Base-by-base conservation (phyloP, 2,888 invertebrate genomes). In the Yponomeuta malinellus region DNA sequence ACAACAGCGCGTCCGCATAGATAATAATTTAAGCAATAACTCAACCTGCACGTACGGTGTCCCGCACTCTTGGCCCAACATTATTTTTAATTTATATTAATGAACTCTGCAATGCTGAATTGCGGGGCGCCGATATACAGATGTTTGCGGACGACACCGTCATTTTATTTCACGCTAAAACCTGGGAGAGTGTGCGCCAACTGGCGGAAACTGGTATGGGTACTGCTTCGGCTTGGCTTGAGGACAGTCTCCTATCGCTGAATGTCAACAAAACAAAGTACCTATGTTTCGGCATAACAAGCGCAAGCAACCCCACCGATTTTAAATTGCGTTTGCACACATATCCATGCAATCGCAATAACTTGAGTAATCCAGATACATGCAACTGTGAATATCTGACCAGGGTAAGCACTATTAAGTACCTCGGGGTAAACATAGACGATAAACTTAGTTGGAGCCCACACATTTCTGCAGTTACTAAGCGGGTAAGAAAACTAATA, bases 101-200 rank as follows among this genome's bases (percentile, higher is more conserved):
- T 52, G 69, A 66, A 15, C 63, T 70, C 2, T 71, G 71, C 37
- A n/a, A 69, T 23, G 29, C 59, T 4, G 15, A 23, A 0, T 23
- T 71, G 59, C 12, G 23, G n/a, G 4, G 15, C 1, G 67, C 52
- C n/a, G 63, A 69, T 1, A 37, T 67, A 1, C 2, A 71, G 4
- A 71, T 66, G 63, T 72, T 70, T 67, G 72, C 73, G 1, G 73
- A 73, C 37, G 73, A 73, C 33, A 73, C 73, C 5, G 72, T 68
- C 5, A 59, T 72, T 12, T 6, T 72, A 12, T 70, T 72, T 23
- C 72, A 72, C n/a, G 70, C n/a, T 6, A 48, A 9, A 6, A 63
- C 63, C 3, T 71, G 71, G 71, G 23, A 69, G 3, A 15, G 15
- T 5, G 52, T 66, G 2, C 5, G 9, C 31, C 10, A n/a, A n/a